Evolutionary conservation across 1,140 invertebrate species (phyloP).

Genomic region (Megalonaias nervosa): DNA sequence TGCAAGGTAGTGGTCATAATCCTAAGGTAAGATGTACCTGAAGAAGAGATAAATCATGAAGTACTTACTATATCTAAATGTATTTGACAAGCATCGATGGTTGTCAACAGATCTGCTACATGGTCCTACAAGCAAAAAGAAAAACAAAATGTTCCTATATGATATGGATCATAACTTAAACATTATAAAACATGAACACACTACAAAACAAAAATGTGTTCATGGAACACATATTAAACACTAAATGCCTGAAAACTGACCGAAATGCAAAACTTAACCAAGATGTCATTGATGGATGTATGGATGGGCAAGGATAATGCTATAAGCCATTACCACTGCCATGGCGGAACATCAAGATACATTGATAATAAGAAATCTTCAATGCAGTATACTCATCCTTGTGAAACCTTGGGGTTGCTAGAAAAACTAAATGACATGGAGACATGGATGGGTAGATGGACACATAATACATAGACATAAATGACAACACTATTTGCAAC

Average conservation of each 20-base stretch:
- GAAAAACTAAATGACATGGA: too few species aligned
- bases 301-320: neutral
- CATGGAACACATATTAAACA: neutral
- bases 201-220: neutral
- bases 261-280: too few species aligned
- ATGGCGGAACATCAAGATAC: too few species aligned
- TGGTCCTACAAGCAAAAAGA: slow-evolving; percentile 79
- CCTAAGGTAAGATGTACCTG: too few species aligned
- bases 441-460: too few species aligned
- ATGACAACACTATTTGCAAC: too few species aligned
- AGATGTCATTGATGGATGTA: neutral
- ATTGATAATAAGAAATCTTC: too few species aligned
- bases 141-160: neutral
- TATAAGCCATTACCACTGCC: neutral
- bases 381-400: too few species aligned
- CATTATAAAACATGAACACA: slow-evolving; percentile 1
- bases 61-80: slow-evolving; percentile 90
- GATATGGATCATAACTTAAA: neutral
- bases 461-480: too few species aligned
- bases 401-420: too few species aligned
- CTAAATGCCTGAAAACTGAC: too few species aligned
- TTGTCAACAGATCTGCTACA: slow-evolving; percentile 95
- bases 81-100: slow-evolving; percentile 97
- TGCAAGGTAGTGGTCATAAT: too few species aligned
- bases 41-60: neutral